These are phyloP conservation scores for Ramazzottius varieornatus DNA, from an alignment of 2,888 invertebrate genomes.

Conservation along the genomic window DNA sequence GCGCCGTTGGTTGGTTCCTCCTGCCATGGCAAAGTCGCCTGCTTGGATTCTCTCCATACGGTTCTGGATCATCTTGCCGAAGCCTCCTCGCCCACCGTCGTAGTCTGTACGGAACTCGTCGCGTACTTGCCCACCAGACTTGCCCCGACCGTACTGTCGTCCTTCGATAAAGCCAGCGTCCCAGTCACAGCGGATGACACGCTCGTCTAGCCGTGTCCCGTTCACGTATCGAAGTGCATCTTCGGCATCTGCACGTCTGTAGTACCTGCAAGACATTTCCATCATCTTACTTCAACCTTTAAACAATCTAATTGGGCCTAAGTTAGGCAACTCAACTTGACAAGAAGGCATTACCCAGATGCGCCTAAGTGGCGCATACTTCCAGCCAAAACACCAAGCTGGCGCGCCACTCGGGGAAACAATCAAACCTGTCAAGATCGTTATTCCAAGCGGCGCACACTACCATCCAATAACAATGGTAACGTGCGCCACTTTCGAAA, in stretches of 20 bases:
- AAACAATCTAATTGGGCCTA: no score
- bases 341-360: no score
- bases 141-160: conserved; percentile 85
- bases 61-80: conserved; percentile 60
- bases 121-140: conserved; percentile 83
- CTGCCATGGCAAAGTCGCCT: not conserved
- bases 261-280: conserved; percentile 27
- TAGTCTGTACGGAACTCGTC: conserved; percentile 53
- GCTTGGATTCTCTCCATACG: not conserved
- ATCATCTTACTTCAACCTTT: no score
- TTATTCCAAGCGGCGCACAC: no score
- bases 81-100: conserved; percentile 85
- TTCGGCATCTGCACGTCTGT: conserved; percentile 29
- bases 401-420: no score
- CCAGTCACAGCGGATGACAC: conserved; percentile 92
- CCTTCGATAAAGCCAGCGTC: conserved; percentile 97
- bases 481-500: no score
- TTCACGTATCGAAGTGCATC: conserved; percentile 51
- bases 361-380: no score
- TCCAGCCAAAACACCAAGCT: no score
- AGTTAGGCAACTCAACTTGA: no score
- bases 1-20: not conserved
- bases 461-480: no score
- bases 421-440: no score
- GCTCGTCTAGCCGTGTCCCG: conserved; percentile 79